These are phyloP conservation scores for Acanthisitta chloris DNA, from an alignment of 2,113 vertebrate genomes.

Conservation along the genomic window DNA sequence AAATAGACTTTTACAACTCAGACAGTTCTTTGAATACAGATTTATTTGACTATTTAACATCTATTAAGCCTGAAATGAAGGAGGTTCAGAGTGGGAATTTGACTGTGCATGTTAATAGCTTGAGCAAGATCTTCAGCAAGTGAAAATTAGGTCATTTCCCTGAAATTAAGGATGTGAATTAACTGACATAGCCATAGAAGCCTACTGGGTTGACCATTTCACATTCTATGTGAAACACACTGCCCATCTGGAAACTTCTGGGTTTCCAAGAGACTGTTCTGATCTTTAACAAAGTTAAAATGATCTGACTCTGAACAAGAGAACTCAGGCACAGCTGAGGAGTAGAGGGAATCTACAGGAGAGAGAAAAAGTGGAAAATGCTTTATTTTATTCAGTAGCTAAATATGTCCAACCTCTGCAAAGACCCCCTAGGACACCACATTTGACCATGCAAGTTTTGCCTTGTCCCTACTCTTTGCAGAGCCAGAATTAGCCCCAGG, in stretches of 20 bases:
- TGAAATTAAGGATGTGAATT: not conserved
- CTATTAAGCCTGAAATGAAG: not conserved
- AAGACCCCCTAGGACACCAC: not conserved
- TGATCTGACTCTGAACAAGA: not conserved
- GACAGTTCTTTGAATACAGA: not conserved
- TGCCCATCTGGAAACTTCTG: not conserved
- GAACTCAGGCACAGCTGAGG: not conserved
- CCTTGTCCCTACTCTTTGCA: not conserved
- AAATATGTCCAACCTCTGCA: not conserved
- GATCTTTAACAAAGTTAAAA: not conserved
- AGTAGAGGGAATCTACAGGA: not conserved
- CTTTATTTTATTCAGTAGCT: not conserved
- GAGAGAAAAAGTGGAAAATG: not conserved
- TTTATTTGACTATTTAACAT: not conserved
- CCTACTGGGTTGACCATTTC: not conserved
- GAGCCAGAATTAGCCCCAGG: not conserved
- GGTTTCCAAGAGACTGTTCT: not conserved
- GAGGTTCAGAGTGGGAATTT: not conserved
- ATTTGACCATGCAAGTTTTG: not conserved
- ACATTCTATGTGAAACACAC: not conserved
- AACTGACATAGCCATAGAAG: not conserved
- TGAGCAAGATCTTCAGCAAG: not conserved
- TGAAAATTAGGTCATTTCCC: not conserved
- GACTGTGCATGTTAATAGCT: not conserved
- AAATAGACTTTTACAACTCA: not conserved